Evolutionary conservation across 37 sponge, comb jelly and placozoan genomes (phyloP).

Genomic region (Geodia barretti): DNA sequence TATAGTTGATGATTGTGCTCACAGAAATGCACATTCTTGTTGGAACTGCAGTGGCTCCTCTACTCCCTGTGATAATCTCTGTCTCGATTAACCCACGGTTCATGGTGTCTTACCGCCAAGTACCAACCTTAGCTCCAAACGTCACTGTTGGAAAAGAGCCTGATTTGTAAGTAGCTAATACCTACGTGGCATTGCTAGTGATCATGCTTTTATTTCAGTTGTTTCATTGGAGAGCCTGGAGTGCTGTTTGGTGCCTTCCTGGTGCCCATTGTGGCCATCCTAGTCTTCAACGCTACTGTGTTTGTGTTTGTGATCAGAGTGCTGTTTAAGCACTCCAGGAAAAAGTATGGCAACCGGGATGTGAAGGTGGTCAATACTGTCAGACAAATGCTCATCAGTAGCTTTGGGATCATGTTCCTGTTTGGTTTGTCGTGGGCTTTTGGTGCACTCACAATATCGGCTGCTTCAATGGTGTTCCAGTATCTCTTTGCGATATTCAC

Average conservation of each 20-base stretch:
- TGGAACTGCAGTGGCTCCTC: neutral
- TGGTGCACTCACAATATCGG: constrained; percentile 45
- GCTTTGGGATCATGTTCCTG: constrained; percentile 16
- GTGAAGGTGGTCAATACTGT: neutral
- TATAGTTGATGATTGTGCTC: too few species aligned
- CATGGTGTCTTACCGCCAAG: neutral
- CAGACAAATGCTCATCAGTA: neutral
- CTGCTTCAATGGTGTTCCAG: constrained; percentile 33
- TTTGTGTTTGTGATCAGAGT: constrained; percentile 6
- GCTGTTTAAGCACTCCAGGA: constrained; percentile 14
- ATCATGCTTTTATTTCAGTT: too few species aligned
- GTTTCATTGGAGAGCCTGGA: constrained; percentile 20
- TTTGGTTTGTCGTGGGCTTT: constrained; percentile 63
- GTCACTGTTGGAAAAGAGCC: too few species aligned
- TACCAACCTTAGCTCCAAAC: too few species aligned
- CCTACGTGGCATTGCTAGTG: too few species aligned
- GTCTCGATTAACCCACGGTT: neutral
- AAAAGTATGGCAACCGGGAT: neutral
- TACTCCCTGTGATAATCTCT: neutral
- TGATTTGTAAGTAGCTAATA: too few species aligned
- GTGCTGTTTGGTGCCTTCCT: constrained; percentile 31
- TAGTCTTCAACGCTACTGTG: constrained; percentile 16
- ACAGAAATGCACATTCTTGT: too few species aligned
- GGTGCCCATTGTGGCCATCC: constrained; percentile 14
- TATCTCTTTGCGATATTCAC: constrained; percentile 48